These are phyloP conservation scores for Biston betularia DNA, from an alignment of 2,888 invertebrate species.

Conservation along the genomic window DNA sequence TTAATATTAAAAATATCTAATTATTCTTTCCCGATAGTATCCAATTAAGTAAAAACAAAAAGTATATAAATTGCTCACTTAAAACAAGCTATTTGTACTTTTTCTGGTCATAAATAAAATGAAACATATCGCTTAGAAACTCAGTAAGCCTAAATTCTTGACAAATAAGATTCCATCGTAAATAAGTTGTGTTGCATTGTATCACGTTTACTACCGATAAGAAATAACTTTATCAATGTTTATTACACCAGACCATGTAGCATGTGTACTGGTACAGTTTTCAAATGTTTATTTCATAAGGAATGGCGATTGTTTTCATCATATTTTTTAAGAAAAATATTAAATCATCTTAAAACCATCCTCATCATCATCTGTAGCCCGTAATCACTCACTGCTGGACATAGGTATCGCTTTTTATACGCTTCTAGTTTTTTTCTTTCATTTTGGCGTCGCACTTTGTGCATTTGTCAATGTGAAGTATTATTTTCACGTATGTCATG, in stretches of 20 bases:
- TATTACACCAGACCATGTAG: slow-evolving; percentile 40
- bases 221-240: slow-evolving; percentile 52
- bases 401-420: too few species aligned
- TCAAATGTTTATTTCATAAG: background rate
- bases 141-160: slow-evolving; percentile 31
- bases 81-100: slow-evolving; percentile 25
- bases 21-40: too few species aligned
- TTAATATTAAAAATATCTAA: too few species aligned
- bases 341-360: too few species aligned
- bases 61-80: slow-evolving; percentile 31
- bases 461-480: too few species aligned
- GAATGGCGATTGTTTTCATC: background rate
- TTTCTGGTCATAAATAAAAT: slow-evolving; percentile 29
- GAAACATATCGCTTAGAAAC: slow-evolving; percentile 15
- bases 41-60: background rate
- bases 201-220: slow-evolving; percentile 35
- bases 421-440: too few species aligned
- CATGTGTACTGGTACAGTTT: slow-evolving; percentile 38
- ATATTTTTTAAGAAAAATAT: background rate
- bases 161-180: slow-evolving; percentile 25
- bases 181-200: slow-evolving; percentile 36
- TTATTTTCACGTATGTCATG: too few species aligned
- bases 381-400: too few species aligned
- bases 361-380: too few species aligned
- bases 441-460: too few species aligned